Evolutionary conservation across 2,888 invertebrate species (phyloP).

Genomic region (Parnassius orleans): DNA sequence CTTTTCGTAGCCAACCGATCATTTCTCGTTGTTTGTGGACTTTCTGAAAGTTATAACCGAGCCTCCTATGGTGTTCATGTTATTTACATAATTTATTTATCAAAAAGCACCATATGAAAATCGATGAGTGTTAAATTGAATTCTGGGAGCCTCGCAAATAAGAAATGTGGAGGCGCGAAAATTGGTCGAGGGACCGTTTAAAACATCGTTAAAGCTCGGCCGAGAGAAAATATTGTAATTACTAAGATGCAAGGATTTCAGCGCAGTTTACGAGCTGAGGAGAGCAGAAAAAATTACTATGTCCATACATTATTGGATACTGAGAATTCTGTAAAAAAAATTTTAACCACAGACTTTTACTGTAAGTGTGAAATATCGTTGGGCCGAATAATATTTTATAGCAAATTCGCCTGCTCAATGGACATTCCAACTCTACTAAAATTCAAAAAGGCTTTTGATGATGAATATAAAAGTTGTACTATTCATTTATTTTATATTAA

Average conservation of each 20-base stretch:
- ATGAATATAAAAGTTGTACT: too few species aligned
- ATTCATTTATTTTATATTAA: too few species aligned
- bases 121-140: slow-evolving; percentile 78
- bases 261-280: slow-evolving; percentile 64
- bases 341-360: slow-evolving; percentile 36
- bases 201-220: slow-evolving; percentile 75
- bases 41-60: slow-evolving; percentile 61
- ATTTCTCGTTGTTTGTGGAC: slow-evolving; percentile 56
- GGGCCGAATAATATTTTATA: too few species aligned
- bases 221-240: slow-evolving; percentile 72
- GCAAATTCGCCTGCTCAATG: too few species aligned
- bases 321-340: slow-evolving; percentile 44
- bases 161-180: slow-evolving; percentile 71
- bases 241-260: slow-evolving; percentile 41
- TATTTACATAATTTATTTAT: slow-evolving; percentile 69
- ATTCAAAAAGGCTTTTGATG: too few species aligned
- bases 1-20: slow-evolving; percentile 51
- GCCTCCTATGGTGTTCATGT: slow-evolving; percentile 57
- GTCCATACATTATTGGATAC: slow-evolving; percentile 51
- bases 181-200: slow-evolving; percentile 70
- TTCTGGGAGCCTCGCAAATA: slow-evolving; percentile 73
- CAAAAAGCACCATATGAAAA: slow-evolving; percentile 61
- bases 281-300: slow-evolving; percentile 54
- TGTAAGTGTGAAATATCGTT: background rate
- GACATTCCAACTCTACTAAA: too few species aligned